These are phyloP conservation scores for Corythoichthys haematopterus DNA, from an alignment of 2,113 vertebrate genomes.

Conservation along the genomic window DNA sequence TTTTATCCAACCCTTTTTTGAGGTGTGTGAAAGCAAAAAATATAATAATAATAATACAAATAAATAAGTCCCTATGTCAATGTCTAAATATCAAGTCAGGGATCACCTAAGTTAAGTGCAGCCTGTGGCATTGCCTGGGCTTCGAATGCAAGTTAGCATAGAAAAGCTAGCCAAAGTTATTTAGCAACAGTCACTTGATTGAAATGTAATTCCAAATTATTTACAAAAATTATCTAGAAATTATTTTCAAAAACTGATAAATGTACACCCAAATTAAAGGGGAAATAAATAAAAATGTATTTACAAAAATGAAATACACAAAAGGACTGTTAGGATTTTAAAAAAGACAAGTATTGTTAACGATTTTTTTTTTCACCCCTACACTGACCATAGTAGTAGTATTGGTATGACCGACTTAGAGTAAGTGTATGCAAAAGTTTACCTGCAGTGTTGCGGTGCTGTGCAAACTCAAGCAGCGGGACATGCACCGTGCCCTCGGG, in stretches of 20 bases:
- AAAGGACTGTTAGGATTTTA: neutral
- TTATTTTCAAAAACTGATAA: no score
- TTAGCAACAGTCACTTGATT: no score
- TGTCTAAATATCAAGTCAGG: neutral
- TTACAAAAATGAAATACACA: neutral
- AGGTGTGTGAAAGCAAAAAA: neutral
- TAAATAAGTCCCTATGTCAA: neutral
- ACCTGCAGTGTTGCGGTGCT: slow-evolving; percentile 72
- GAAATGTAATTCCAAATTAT: no score
- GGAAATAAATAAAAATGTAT: no score
- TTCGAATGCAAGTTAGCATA: no score
- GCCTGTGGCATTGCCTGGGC: no score
- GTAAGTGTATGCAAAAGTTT: neutral
- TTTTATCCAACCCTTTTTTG: neutral
- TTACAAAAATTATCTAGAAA: no score
- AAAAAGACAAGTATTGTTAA: no score
- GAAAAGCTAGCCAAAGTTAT: no score
- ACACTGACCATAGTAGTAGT: neutral
- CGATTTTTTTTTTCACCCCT: no score
- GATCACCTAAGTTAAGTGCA: no score
- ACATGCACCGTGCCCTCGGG: slow-evolving; percentile 77
- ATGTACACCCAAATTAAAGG: no score
- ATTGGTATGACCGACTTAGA: neutral
- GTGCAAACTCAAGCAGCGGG: slow-evolving; percentile 85
- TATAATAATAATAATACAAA: neutral